These are phyloP conservation scores for Drosophila parvula DNA, from an alignment of 1,140 invertebrate genomes.

Conservation along the genomic window DNA sequence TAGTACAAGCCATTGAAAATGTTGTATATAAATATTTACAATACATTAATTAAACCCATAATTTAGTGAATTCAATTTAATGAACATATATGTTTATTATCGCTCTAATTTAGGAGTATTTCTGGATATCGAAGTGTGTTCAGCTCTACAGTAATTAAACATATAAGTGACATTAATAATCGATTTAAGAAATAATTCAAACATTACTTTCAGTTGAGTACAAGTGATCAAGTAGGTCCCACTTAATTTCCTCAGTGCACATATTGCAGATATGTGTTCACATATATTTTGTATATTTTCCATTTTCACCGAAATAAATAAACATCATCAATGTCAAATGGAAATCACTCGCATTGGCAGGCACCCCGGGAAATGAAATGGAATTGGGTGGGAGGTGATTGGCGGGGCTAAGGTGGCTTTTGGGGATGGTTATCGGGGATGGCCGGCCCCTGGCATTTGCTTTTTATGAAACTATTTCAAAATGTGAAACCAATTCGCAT, in stretches of 20 bases:
- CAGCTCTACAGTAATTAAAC: no score
- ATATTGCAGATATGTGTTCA: constrained; percentile 20
- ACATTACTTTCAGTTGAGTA: background rate
- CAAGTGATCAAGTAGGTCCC: background rate
- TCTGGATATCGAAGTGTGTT: background rate
- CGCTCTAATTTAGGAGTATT: no score
- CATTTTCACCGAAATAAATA: constrained; percentile 82
- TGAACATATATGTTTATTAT: no score
- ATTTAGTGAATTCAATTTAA: no score
- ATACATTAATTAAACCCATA: no score
- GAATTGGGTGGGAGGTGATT: constrained; percentile 18
- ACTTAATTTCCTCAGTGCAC: constrained; percentile 4
- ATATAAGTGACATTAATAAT: background rate
- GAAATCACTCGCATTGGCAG: constrained; percentile 71
- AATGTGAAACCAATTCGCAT: constrained; percentile 80
- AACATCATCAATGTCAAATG: constrained; percentile 83
- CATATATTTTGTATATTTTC: constrained; percentile 72
- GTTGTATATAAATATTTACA: no score
- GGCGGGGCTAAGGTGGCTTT: background rate
- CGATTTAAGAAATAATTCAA: background rate
- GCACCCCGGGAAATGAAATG: constrained; percentile 44
- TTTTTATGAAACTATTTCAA: constrained; percentile 83
- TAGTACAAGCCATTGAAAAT: no score
- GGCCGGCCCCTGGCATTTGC: constrained; percentile 54
- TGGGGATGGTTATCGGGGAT: background rate